Base-by-base conservation (phyloP, 2,797 vertebrate species). In the Sternarchorhynchus goeldii region DNA sequence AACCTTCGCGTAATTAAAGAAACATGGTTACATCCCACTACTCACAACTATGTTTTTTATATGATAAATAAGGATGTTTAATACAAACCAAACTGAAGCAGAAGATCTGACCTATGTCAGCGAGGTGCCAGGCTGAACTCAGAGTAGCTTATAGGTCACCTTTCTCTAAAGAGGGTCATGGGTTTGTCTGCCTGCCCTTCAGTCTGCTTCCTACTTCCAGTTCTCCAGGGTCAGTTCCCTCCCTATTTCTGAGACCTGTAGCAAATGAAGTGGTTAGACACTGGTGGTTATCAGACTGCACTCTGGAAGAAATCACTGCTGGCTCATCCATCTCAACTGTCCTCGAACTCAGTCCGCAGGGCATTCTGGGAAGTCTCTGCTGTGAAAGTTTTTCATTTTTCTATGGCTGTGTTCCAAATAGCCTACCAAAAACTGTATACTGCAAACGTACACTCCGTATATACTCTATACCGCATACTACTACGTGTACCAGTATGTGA, bases 91-190 rank as follows among this genome's bases (percentile, higher is more conserved):
- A 50, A 50, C 10, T 45, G 41, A 36, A 36, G 6, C 6, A 45
- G 41, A 2, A 12, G 45, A 2, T 12, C 45, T 50, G 45, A 50
- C 1, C 45, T 12, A 50, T 12, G 1, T 50, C 45, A 32, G 55
- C 17, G 50, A 56, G 29, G 50, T 56, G 17, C 45, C 29, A 55
- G 0, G 1, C 67, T 56, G 25, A 29, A 55, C 67, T 31, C 2
- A 56, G 45, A 2, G 17, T 5, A 56, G 67, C 14, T 32, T n/a
- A n/a, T 17, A 70, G 67, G 50, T 70, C 68, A 62, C 20, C 63
- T 81, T 74, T 50, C 75, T 75, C 60, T 77, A 25, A 20, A 76
- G 66, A 82, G 67, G 60, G 60, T 71, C 72, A 75, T 20, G 69
- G 73, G 66, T 75, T 66, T 57, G 60, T 75, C 31, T 41, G 32